These are phyloP conservation scores for Pomacea canaliculata DNA, from an alignment of 2,888 invertebrate species.

Conservation along the genomic window DNA sequence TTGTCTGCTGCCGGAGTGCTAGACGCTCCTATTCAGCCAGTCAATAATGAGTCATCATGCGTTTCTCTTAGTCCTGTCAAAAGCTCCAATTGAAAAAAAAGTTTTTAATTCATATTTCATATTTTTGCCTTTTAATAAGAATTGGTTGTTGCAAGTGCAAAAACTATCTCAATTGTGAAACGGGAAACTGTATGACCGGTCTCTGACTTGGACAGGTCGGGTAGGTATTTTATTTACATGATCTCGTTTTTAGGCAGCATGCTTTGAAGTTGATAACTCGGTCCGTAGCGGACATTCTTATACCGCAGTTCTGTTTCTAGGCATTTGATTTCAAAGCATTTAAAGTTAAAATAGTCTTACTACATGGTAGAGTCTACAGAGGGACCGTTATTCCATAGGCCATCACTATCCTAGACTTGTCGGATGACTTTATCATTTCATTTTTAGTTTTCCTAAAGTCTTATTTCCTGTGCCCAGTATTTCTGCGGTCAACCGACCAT, in stretches of 20 bases:
- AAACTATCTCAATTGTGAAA: not conserved
- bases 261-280: slow-evolving; percentile 14
- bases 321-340: too few relatives aligned
- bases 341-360: too few relatives aligned
- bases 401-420: too few relatives aligned
- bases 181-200: not conserved
- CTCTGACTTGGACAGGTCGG: not conserved
- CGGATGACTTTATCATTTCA: too few relatives aligned
- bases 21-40: slow-evolving; percentile 21
- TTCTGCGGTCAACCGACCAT: too few relatives aligned
- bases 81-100: not conserved
- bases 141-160: not conserved
- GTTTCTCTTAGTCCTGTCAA: not conserved
- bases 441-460: too few relatives aligned
- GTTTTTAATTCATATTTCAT: too few relatives aligned
- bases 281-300: not conserved
- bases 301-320: not conserved
- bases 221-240: slow-evolving; percentile 4
- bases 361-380: too few relatives aligned
- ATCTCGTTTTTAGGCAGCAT: slow-evolving; percentile 2
- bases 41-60: slow-evolving; percentile 26
- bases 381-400: too few relatives aligned
- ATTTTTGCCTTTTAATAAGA: not conserved
- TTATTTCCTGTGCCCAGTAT: too few relatives aligned
- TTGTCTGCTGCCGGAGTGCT: slow-evolving; percentile 21